phyloP scores from a whole-genome alignment of 2,888 invertebrate genomes.

The Orchesellides sinensis region DNA sequence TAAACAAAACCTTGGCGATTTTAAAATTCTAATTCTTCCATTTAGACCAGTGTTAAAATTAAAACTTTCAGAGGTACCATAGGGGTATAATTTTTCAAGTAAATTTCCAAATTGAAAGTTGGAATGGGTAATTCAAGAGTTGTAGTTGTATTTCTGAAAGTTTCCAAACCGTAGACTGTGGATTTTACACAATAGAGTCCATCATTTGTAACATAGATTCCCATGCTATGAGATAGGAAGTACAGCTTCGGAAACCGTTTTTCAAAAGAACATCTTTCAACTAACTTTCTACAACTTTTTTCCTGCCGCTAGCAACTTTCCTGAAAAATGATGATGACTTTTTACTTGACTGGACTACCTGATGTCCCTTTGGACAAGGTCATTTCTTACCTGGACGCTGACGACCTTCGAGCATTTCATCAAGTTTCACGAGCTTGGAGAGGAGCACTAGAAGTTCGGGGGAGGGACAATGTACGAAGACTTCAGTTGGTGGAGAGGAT shows the following conservation, averaged over 20 bases:
- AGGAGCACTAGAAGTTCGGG: conserved; percentile 41
- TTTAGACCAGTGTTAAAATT: too few species aligned
- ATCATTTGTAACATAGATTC: too few species aligned
- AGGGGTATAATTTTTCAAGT: too few species aligned
- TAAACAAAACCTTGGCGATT: too few species aligned
- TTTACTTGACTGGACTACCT: conserved; percentile 44
- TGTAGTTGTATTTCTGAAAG: not conserved
- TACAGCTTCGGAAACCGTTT: too few species aligned
- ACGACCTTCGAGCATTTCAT: conserved; percentile 71
- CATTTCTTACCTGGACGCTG: conserved; percentile 60
- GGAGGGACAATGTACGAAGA: conserved; percentile 56
- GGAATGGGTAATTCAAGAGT: not conserved
- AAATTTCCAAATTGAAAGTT: not conserved
- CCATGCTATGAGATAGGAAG: not conserved
- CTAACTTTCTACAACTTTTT: not conserved
- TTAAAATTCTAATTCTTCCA: too few species aligned
- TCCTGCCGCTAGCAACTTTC: not conserved
- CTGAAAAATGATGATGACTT: not conserved
- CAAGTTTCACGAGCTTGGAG: conserved; percentile 73
- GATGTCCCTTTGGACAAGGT: conserved; percentile 68
- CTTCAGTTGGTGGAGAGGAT: conserved; percentile 63
- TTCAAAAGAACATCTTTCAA: not conserved
- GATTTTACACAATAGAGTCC: not conserved
- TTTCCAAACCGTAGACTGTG: not conserved
- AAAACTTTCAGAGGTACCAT: too few species aligned